Percentiles rank a stretch among this genome's conserved stretches.
These are phyloP conservation scores for Tachina lurida DNA, from an alignment of 2,888 invertebrate species.

Conservation along the genomic window DNA sequence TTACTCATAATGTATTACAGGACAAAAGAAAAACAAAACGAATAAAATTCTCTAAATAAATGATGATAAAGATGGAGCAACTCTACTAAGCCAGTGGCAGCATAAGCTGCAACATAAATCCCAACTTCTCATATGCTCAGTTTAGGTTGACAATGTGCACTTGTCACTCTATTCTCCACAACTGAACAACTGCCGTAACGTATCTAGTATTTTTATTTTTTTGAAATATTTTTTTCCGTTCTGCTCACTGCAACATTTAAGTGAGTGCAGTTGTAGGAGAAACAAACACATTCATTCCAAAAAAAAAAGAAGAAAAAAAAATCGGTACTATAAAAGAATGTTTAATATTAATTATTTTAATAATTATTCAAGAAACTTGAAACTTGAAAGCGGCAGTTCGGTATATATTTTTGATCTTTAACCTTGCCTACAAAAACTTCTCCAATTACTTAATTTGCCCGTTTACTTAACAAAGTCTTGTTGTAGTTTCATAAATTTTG, in stretches of 20 bases:
- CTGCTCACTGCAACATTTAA: constrained; percentile 44
- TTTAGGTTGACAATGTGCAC: constrained; percentile 63
- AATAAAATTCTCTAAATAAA: constrained; percentile 33
- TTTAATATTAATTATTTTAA: not conserved
- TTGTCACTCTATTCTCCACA: constrained; percentile 63
- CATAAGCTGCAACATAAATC: constrained; percentile 43
- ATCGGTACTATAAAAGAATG: constrained; percentile 24
- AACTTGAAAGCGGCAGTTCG: not conserved
- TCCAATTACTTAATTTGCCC: no score
- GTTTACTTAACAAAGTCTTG: no score
- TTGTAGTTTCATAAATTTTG: no score
- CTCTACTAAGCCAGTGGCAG: constrained; percentile 10
- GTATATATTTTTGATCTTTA: no score
- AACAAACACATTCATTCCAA: constrained; percentile 59
- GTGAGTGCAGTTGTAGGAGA: constrained; percentile 47
- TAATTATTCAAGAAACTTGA: not conserved
- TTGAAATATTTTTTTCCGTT: constrained; percentile 9
- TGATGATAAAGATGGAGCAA: constrained; percentile 33
- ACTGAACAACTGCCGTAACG: constrained; percentile 37
- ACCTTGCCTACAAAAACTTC: no score
- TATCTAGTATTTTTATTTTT: not conserved
- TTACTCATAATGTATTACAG: constrained; percentile 67
- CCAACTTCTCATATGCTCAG: constrained; percentile 59
- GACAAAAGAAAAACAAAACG: constrained; percentile 13
- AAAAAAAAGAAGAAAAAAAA: not conserved